phyloP scores from a whole-genome alignment of 2,888 invertebrate genomes.

The Melieria omissa region DNA sequence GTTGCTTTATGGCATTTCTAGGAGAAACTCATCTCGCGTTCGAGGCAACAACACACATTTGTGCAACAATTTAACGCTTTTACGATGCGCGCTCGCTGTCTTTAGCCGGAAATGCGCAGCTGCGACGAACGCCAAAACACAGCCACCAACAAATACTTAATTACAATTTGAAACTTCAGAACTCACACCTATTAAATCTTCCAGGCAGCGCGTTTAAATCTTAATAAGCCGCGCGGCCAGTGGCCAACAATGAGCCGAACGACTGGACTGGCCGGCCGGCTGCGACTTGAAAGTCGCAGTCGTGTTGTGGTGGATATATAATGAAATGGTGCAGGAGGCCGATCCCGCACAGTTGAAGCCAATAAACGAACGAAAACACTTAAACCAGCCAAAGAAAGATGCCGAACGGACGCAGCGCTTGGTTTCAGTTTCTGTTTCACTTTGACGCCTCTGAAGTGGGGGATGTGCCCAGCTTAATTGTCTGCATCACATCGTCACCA shows the following conservation, averaged over 20 bases:
- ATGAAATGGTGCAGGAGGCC: no score
- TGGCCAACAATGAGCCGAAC: no score
- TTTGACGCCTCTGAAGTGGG: neutral
- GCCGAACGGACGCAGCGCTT: no score
- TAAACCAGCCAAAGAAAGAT: no score
- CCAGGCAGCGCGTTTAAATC: conserved; percentile 37
- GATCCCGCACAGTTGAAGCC: no score
- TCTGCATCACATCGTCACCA: neutral
- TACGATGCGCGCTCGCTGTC: conserved; percentile 10
- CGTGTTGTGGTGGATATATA: no score
- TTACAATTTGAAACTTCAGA: conserved; percentile 49
- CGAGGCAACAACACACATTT: conserved; percentile 20
- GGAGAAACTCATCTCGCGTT: conserved; percentile 9
- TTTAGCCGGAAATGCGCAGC: conserved; percentile 27
- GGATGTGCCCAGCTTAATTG: conserved; percentile 33
- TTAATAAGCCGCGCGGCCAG: conserved; percentile 32
- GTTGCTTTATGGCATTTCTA: conserved; percentile 27
- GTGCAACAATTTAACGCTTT: conserved; percentile 34
- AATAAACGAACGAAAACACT: no score
- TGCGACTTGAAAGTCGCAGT: no score
- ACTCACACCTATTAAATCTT: conserved; percentile 51
- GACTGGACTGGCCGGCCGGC: no score
- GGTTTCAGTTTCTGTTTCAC: no score
- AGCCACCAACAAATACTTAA: conserved; percentile 41
- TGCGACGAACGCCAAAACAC: conserved; percentile 16